Evolutionary conservation across 1,140 invertebrate genomes (phyloP), one percentile per base, ranked within the genome.

Genomic region (Hetaerina americana): DNA sequence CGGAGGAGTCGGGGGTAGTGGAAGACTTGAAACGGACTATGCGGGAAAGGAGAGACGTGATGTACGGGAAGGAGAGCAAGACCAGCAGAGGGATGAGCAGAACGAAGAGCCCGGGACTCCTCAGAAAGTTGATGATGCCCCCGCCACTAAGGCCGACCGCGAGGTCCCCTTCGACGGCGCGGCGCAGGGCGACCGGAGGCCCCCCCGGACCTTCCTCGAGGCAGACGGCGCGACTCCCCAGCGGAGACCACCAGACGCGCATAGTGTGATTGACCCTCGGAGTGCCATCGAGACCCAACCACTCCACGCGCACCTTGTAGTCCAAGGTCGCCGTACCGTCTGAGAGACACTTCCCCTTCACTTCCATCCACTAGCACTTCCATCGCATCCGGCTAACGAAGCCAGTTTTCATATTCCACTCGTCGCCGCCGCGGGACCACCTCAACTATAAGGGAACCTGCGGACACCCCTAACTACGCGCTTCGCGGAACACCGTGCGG

Each of bases 241-340:
- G 66, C n/a, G 40, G 28, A 2, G 26, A 15, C 67, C 49, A 71
- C 26, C 25, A 27, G 27, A 73, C 72, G 27, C 69, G 57, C 70
- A 73, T 66, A 2, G 70, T 66, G 40, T 27, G 27, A 29, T 73
- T 71, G 27, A 73, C 66, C 0, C 24, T 67, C 28, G 66, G 28
- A 18, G n/a, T 28, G 27, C 72, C 72, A 28, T 73, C 72, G 5
- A 71, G 28, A 8, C 24, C 66, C 31, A 71, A 25, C 70, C 72
- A 73, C 70, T 73, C 70, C 22, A 73, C 66, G 18, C 72, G 49
- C 72, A 73, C 29, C 8, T 66, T 26, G 66, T 73, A 73, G 27
- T 57, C 40, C 40, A 57, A 57, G 22, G 40, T 57, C 40, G 40
- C 40, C 40, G 40, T 57, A 18, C 22, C 40, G 40, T 57, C 40